Conservation (phyloP, 2,888 invertebrate genomes). For the Dryobota labecula region DNA sequence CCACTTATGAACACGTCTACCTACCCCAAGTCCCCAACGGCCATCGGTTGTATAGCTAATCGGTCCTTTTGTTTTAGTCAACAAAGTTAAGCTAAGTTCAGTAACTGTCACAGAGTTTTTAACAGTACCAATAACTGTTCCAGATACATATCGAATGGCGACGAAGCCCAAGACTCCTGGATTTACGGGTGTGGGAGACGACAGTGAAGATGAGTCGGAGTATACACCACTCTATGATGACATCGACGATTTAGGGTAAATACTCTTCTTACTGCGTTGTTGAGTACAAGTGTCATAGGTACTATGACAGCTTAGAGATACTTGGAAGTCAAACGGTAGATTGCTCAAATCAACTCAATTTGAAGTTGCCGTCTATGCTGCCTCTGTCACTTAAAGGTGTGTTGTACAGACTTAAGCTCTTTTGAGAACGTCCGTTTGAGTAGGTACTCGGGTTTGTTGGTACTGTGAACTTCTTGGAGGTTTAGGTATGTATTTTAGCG, state of each 20-base stretch:
- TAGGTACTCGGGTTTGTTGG: neutral
- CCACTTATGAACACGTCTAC: neutral
- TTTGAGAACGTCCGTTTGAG: slow-evolving; percentile 6
- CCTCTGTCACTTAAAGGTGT: slow-evolving; percentile 3
- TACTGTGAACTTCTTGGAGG: neutral
- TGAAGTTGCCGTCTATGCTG: neutral
- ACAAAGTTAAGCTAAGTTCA: neutral
- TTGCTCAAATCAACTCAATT: slow-evolving; percentile 8
- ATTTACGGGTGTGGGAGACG: slow-evolving; percentile 77
- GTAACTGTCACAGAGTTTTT: neutral
- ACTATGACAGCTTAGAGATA: neutral
- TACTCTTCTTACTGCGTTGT: slow-evolving; percentile 25
- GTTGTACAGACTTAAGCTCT: neutral
- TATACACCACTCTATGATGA: slow-evolving; percentile 84
- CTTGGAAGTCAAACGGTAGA: neutral
- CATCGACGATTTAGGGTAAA: slow-evolving; percentile 83
- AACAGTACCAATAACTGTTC: slow-evolving; percentile 49
- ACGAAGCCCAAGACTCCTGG: slow-evolving; percentile 73
- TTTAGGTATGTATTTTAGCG: neutral
- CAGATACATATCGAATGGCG: slow-evolving; percentile 76
- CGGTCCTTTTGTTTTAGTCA: neutral
- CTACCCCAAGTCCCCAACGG: neutral
- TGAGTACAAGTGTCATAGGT: neutral
- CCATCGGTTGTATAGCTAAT: neutral
- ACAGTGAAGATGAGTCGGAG: slow-evolving; percentile 82